Evolutionary conservation across 2,113 vertebrate genomes (phyloP).

Genomic region (Otis tarda): DNA sequence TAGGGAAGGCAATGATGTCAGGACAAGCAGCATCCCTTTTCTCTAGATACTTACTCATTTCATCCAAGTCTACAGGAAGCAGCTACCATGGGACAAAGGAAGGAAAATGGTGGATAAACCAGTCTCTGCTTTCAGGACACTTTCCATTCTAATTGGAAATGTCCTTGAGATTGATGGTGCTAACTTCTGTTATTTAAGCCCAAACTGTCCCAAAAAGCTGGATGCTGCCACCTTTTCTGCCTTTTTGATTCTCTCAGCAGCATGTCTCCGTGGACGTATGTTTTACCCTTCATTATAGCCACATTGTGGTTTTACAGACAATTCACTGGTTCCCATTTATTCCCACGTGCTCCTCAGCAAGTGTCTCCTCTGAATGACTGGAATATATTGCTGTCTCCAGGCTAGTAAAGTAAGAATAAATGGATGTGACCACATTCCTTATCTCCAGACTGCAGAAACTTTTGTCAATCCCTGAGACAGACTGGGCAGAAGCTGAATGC

Average conservation of each 20-base stretch:
- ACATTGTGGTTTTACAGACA: background rate
- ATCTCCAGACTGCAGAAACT: conserved; percentile 69
- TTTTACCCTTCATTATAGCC: background rate
- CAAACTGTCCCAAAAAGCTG: background rate
- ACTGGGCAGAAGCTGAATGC: conserved; percentile 52
- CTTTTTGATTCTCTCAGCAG: background rate
- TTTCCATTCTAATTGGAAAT: background rate
- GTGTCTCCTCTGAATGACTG: conserved; percentile 48
- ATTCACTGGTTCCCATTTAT: conserved; percentile 18
- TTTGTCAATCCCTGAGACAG: conserved; percentile 57
- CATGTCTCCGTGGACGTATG: background rate
- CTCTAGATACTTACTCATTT: background rate
- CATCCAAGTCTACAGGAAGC: background rate
- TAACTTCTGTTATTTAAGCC: background rate
- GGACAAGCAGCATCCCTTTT: background rate
- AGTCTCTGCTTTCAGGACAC: background rate
- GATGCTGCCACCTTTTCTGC: background rate
- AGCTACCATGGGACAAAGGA: background rate
- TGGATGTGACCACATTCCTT: conserved; percentile 55
- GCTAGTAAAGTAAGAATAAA: conserved; percentile 61
- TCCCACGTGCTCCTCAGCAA: conserved; percentile 14
- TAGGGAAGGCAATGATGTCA: background rate
- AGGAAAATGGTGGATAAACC: background rate
- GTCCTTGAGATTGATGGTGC: background rate
- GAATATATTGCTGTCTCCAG: conserved; percentile 59